Base-by-base conservation (phyloP, 1,140 invertebrate genomes). In the Aphelenchoides avenae region DNA sequence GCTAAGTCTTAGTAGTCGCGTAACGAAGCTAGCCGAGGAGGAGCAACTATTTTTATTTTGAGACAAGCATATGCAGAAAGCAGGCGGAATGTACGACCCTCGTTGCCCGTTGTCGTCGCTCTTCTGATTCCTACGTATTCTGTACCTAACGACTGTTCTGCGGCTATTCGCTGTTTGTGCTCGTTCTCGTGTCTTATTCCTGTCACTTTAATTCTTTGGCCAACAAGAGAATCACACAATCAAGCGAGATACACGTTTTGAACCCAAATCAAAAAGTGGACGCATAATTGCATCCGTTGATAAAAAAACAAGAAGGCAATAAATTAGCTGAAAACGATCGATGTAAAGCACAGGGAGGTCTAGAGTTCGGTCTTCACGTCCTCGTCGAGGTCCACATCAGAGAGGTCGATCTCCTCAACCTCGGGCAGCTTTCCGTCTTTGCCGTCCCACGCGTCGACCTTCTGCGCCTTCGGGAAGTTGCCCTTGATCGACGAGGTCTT, bases 371-470 rank as follows among this genome's bases (percentile, higher is more conserved):
- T 91, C 87, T 48, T 82, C 79, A 0, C 66, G 90, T 80, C 81
- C 6, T 91, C 86, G 15, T 85, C 79, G 3, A 84, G 78, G n/a
- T 85, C 85, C 1, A 90, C 80, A 0, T 80, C 65, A 89, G 78
- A 68, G 84, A 86, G 72, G 87, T 87, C 62, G 86, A 82, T 71
- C 86, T 85, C 76, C 87, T 91, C 74, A 89, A 87, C 70, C n/a
- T n/a, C n/a, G 87, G 87, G 72, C 73, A 83, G 77, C 78, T 89
- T 85, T 9, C 87, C 91, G 78, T 98, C 92, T 79, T 97, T 91
- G 31, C 94, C 94, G 76, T 99, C 93, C 94, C 94, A 99, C 0
- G 88, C 78, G 43, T 89, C 86, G 2, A 83, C 84, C 22, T 79
- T 80, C 2, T 80, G 68, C 31, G 96, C 84, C 61, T 85, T 82